Base-by-base conservation (phyloP, 2,797 vertebrate species). In the Myiotriccus ornatus region DNA sequence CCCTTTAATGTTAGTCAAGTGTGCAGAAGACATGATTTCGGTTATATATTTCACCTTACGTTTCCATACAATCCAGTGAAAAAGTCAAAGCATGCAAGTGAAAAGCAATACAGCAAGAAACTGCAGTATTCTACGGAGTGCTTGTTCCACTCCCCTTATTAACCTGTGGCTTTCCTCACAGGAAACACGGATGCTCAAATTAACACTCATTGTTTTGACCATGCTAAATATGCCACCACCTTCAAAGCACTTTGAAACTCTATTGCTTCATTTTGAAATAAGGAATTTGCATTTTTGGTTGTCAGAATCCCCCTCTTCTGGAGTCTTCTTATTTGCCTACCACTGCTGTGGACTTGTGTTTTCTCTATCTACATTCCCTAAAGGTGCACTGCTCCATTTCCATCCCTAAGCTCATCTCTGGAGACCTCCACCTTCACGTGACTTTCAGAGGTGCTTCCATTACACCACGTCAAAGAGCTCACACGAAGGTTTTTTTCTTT, bases 21-120 rank as follows among this genome's bases (percentile, higher is more conserved):
- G 39, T 0, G 7, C 14, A 8, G 65, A 56, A 77, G 19, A 21
- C 27, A 10, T 5, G 6, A 17, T 25, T 37, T 18, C 0, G 1
- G 56, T 20, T 12, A 49, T 9, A 2, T 7, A 32, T 65, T 39
- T 75, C 41, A 47, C 27, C 30, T 65, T 50, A 20, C 0, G 0
- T 37, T 78, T 65, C 67, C 47, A 63, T 5, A 24, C 7, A 1
- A 1, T 41, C 28, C 28, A 39, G 57, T 1, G 0, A 22, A 90
- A 68, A 90, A 53, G 27, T 8, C 9, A n/a, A 67, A 57, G 12
- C 9, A 27, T 8, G 0, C 3, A 68, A 77, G 14, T 20, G 14
- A 57, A 37, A 86, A 77, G 24, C 7, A 71, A 76, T 6, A 52
- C 11, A 74, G 52, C 7, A 80, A 73, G 43, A 84, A 89, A 65